phyloP scores from a whole-genome alignment of 1,140 invertebrate species.

The Calliphora vicina region DNA sequence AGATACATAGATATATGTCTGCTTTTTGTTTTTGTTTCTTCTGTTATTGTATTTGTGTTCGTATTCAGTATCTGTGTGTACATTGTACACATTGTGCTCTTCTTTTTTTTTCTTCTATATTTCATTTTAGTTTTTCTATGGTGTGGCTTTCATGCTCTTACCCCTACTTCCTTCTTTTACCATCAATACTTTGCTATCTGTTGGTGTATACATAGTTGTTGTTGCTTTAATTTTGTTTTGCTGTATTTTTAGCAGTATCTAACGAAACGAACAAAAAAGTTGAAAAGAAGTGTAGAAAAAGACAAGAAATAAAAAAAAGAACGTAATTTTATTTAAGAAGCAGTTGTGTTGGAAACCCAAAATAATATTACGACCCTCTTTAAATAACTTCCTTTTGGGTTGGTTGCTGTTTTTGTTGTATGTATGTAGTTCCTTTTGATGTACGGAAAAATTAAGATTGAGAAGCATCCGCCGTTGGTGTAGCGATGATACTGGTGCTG shows the following conservation, averaged over 20 bases:
- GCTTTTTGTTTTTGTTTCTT: no score
- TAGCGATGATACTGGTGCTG: slow-evolving; percentile 43
- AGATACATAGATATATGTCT: no score
- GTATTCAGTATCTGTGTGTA: no score
- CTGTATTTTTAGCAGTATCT: not conserved
- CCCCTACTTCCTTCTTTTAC: no score
- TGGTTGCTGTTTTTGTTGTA: not conserved
- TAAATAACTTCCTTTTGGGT: not conserved
- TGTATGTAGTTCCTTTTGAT: not conserved
- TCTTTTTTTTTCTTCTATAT: no score
- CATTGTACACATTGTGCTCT: no score
- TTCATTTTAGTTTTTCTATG: no score
- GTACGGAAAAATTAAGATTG: not conserved
- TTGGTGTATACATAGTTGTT: not conserved
- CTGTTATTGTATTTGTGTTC: no score
- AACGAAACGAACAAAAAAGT: not conserved
- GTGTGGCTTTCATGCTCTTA: no score
- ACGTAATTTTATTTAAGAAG: not conserved
- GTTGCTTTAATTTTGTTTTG: not conserved
- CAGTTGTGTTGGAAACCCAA: not conserved
- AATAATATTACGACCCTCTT: not conserved
- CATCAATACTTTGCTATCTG: no score
- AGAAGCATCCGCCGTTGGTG: slow-evolving; percentile 1
- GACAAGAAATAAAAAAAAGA: not conserved
- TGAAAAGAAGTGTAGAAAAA: not conserved